Evolutionary conservation across 1,140 invertebrate species (phyloP), one percentile per base, ranked within the genome.

Genomic region (Caenorhabditis briggsae): DNA sequence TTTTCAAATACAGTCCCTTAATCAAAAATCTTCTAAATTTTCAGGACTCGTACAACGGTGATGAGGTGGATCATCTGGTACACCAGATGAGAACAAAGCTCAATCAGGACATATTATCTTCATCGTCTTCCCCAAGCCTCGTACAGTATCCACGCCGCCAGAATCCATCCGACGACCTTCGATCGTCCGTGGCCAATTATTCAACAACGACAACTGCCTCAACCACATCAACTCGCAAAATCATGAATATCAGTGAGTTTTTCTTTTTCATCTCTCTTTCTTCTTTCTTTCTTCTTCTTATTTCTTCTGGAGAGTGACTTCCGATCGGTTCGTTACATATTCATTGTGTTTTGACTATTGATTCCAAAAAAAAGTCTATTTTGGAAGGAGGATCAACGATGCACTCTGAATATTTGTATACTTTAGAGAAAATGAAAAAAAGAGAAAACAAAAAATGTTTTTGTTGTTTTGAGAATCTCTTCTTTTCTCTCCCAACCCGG

Each of bases 61-160:
- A 86, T 70, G 74, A 86, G 61, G 85, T 86, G 43, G 85, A 86
- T 74, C 70, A 82, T 46, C 78, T 86, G 58, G 85, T 86, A 8
- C 78, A 82, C 20, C 59, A 82, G 82, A 86, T 86, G 85, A 61
- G 55, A 53, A 61, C 85, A 58, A 70, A 86, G 85, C 43, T 86
- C n/a, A 78, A 23, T 25, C 70, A 78, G 20, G 46, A 48, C 46
- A 50, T 23, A 18, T 25, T 16, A 53, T 53, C 50, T 11, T 53
- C 50, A 11, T 53, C 50, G 11, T 14, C 50, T 11, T 53, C 46
- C 1, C 70, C 70, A 53, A 78, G 70, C n/a, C n/a, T 78, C 5
- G 70, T 78, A 78, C 46, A 78, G 70, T 78, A 78, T 23, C 70
- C 70, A 41, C 70, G 70, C 18, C 70, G 70, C 9, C 46, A 65